These are phyloP conservation scores for Ceuthmochares aereus DNA, from an alignment of 2,113 vertebrate species.

Conservation along the genomic window DNA sequence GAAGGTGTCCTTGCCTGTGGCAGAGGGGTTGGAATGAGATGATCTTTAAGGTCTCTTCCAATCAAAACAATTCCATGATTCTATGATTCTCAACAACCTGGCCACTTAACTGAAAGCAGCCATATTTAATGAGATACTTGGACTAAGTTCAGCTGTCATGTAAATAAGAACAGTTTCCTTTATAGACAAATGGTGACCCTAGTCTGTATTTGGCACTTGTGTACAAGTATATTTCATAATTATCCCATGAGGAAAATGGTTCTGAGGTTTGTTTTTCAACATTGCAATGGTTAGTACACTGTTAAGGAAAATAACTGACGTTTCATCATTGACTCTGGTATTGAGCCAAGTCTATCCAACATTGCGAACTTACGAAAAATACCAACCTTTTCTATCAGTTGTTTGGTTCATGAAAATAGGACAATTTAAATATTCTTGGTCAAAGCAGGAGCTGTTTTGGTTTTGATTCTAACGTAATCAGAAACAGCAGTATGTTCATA, in stretches of 20 bases:
- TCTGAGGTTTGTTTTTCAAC: background rate
- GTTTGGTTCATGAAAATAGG: conserved; percentile 1
- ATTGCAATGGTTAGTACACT: background rate
- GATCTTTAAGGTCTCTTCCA: too few relatives aligned
- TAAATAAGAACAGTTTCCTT: background rate
- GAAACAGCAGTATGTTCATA: conserved; percentile 17
- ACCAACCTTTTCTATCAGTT: background rate
- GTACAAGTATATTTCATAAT: background rate
- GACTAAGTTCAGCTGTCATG: background rate
- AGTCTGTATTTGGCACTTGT: background rate
- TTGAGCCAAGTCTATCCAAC: background rate
- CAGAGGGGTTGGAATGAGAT: too few relatives aligned
- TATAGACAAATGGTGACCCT: background rate
- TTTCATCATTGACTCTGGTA: background rate
- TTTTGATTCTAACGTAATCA: conserved; percentile 24
- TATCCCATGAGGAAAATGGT: background rate
- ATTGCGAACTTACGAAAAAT: background rate
- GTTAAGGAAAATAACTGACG: background rate
- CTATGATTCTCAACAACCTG: background rate
- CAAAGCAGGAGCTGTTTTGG: background rate
- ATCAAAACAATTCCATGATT: too few relatives aligned
- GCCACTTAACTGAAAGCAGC: background rate
- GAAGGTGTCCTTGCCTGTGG: too few relatives aligned
- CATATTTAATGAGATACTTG: background rate
- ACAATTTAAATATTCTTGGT: conserved; percentile 4